Evolutionary conservation across 2,797 vertebrate species (phyloP), one percentile per base, ranked within the genome.

Genomic region (Miichthys miiuy): DNA sequence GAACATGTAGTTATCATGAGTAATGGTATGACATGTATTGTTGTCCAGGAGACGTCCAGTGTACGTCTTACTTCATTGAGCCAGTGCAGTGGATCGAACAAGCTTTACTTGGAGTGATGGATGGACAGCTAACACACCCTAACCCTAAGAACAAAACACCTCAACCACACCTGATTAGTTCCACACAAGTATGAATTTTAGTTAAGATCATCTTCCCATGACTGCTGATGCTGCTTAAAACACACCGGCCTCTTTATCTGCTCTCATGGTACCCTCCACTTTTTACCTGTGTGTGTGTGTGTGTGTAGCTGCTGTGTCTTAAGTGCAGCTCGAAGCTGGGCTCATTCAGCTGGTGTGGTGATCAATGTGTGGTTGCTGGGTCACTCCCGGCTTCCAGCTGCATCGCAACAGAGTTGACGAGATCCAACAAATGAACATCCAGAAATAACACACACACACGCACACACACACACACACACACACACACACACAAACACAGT

Each of bases 21-120:
- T 42, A 51, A n/a, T 14, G 2, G n/a, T 1, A 0, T 57, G 2
- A 23, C 12, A 44, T 56, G 21, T 88, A 30, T 58, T 77, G 41
- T 80, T 23, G 6, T 1, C 79, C 34, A 17, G 84, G 90, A 73
- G 92, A 58, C 0, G 81, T 92, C n/a, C 94, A 89, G 23, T 99
- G 98, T 62, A 99, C 97, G 0, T 99, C 98, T 0, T 96, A 97
- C 82, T 99, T 99, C 81, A 96, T 96, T 0, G 97, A 98, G 86
- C 98, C 98, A 0, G 96, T 99, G 61, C 97, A 96, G 89, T 99
- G 98, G 98, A 99, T 99, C 97, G 96, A 97, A 69, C 88, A 94
- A 0, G 86, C 91, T 0, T 66, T 99, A 84, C 93, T 99, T 0
- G 97, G 97, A 47, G 97, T 98, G 6, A 94, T 98, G 94, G 95